phyloP scores from a whole-genome alignment of 2,888 invertebrate species.

The Eurois occulta region DNA sequence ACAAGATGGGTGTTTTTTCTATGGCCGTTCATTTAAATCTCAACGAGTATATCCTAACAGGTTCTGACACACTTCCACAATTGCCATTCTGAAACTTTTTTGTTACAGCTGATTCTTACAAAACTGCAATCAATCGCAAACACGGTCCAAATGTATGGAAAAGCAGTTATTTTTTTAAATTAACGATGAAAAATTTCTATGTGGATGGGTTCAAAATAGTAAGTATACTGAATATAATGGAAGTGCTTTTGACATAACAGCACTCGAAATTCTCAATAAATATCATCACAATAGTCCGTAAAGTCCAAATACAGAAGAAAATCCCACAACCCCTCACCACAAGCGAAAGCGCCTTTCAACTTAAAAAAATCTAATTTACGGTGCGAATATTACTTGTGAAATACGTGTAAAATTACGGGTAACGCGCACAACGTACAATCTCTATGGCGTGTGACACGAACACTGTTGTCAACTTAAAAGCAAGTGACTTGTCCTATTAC shows the following conservation, averaged over 20 bases:
- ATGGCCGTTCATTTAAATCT: neutral
- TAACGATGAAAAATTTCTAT: too few species aligned
- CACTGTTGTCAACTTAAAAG: slow-evolving; percentile 61
- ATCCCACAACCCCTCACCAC: neutral
- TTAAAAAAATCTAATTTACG: slow-evolving; percentile 31
- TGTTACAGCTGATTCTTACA: too few species aligned
- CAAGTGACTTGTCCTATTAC: slow-evolving; percentile 68
- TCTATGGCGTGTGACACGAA: slow-evolving; percentile 66
- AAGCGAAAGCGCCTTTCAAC: neutral
- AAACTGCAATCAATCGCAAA: too few species aligned
- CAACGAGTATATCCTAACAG: neutral
- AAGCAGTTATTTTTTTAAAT: too few species aligned
- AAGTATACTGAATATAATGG: too few species aligned
- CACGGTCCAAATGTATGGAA: too few species aligned
- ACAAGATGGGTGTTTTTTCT: neutral
- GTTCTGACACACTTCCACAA: neutral
- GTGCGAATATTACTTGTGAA: slow-evolving; percentile 51
- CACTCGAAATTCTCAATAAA: neutral
- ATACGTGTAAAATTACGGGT: slow-evolving; percentile 58
- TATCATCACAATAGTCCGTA: neutral
- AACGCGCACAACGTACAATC: slow-evolving; percentile 49
- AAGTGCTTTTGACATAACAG: neutral
- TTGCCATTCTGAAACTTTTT: too few species aligned
- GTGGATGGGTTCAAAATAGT: too few species aligned
- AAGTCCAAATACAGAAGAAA: neutral